These are phyloP conservation scores for Sorex araneus DNA, from an alignment of 2,113 vertebrate genomes.

Conservation along the genomic window DNA sequence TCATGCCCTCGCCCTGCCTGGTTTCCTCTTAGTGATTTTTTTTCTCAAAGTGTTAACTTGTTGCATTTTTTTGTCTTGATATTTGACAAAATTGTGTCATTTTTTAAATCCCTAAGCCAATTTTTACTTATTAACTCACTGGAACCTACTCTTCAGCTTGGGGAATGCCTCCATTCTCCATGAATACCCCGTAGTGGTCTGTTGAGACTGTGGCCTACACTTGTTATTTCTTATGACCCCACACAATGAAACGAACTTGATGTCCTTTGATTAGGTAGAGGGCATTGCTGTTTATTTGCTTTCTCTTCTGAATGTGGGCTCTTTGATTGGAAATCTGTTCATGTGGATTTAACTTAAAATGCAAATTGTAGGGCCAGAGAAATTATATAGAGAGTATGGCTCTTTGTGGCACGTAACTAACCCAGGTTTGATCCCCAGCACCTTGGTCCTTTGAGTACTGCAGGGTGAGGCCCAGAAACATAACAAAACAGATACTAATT, in stretches of 20 bases:
- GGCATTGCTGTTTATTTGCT: not conserved
- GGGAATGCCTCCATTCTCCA: not conserved
- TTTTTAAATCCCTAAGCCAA: too few species aligned
- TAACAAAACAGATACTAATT: too few species aligned
- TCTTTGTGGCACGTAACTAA: too few species aligned
- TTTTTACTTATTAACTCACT: too few species aligned
- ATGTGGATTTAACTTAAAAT: not conserved
- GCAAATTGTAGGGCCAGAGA: not conserved
- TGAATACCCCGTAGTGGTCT: not conserved
- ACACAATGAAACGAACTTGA: not conserved
- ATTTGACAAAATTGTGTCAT: not conserved
- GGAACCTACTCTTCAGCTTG: not conserved
- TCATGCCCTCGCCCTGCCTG: not conserved
- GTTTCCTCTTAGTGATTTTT: conserved; percentile 24
- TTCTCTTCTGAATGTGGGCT: not conserved
- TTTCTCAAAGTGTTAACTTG: not conserved
- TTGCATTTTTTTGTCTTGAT: not conserved
- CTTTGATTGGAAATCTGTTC: too few species aligned
- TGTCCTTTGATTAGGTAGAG: not conserved
- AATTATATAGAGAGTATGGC: too few species aligned
- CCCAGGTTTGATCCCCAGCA: too few species aligned
- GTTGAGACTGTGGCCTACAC: not conserved
- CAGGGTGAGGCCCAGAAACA: too few species aligned
- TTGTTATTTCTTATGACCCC: not conserved
- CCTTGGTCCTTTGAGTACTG: too few species aligned